Evolutionary conservation across 2,797 vertebrate species (phyloP).

Genomic region (Melanotaenia boesemani): DNA sequence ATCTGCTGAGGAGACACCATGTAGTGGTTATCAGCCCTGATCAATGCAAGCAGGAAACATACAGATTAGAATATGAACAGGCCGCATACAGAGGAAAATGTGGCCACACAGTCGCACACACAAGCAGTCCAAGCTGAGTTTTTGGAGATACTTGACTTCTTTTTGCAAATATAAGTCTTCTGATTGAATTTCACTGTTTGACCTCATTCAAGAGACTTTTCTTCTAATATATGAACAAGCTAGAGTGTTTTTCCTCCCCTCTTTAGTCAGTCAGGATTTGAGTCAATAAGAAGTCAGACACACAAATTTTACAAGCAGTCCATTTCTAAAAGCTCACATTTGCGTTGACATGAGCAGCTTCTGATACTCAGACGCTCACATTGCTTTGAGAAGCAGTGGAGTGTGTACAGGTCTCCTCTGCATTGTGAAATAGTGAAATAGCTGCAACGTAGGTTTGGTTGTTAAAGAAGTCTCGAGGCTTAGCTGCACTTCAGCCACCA

Average conservation of each 20-base stretch:
- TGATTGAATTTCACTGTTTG: constrained; percentile 54
- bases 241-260: constrained; percentile 18
- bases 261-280: constrained; percentile 39
- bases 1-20: constrained; percentile 73
- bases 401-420: constrained; percentile 48
- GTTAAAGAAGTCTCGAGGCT: constrained; percentile 47
- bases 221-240: constrained; percentile 48
- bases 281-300: constrained; percentile 38
- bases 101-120: constrained; percentile 30
- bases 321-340: constrained; percentile 58
- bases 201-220: constrained; percentile 35
- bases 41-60: constrained; percentile 72
- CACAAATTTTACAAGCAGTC: constrained; percentile 45
- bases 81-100: constrained; percentile 58
- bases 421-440: constrained; percentile 40
- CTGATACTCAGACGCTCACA: constrained; percentile 27
- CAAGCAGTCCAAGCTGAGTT: constrained; percentile 20
- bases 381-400: constrained; percentile 56
- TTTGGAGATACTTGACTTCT: constrained; percentile 41
- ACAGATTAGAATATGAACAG: constrained; percentile 72
- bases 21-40: constrained; percentile 69
- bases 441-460: constrained; percentile 20
- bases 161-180: constrained; percentile 25
- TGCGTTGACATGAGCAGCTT: constrained; percentile 23
- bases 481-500: constrained; percentile 39